Evolutionary conservation across 2,888 invertebrate genomes (phyloP), one percentile per base, ranked within the genome.

Genomic region (Lithophane socia): DNA sequence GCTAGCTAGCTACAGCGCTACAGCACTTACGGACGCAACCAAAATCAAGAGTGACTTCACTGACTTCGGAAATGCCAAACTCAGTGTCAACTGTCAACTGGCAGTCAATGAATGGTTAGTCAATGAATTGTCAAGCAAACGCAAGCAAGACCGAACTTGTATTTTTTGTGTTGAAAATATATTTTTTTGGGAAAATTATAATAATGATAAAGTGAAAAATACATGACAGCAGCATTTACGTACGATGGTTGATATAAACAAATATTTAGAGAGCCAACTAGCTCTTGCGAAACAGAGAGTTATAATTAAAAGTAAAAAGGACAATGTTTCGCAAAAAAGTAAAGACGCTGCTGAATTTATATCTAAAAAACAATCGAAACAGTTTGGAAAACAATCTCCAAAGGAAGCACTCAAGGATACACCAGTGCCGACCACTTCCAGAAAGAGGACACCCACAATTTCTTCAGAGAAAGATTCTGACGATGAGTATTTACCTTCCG

Each of bases 221-320:
- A 49, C 16, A 66, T 42, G 9, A 49, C 18, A n/a, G 1, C 9
- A 42, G 68, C 13, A 2, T 24, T 66, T 21, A 58, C 2, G 7
- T 52, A 85, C 58, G 70, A 95, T 95, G 95, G 93, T 92, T 65
- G 95, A 95, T 87, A 94, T 96, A 80, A 96, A 95, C 84, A 96
- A 95, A 91, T 96, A 96, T 86, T 92, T 96, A 8, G 95, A 95
- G 90, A 94, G 88, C 73, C 96, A 96, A 91, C 85, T 95, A 49
- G 94, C 93, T 58, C 90, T 96, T 74, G 94, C 96, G 10, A 94
- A 96, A 88, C 92, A 94, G 73, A 94, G 89, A 89, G 90, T 86
- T 80, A 87, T 90, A 78, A 85, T 73, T 29, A 94, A 93, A 88
- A 88, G 49, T 63, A 90, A 75, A 60, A 92, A 92, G 67, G 84